phyloP scores from a whole-genome alignment of 2,888 invertebrate genomes.

The Mythimna vitellina region DNA sequence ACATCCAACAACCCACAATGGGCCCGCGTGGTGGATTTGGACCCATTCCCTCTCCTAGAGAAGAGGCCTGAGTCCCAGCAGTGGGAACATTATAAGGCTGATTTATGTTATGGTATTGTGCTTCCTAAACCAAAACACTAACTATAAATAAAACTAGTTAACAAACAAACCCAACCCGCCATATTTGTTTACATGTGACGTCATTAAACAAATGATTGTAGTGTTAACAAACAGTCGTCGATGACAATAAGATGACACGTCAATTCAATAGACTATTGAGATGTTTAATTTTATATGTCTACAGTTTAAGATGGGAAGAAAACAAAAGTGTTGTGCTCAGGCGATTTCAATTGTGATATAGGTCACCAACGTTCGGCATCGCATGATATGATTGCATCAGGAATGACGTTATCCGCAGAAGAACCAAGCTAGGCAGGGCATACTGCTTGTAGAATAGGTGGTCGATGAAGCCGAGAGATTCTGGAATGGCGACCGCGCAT shows the following conservation, averaged over 20 bases:
- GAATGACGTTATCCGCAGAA: too few relatives aligned
- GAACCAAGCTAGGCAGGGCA: too few relatives aligned
- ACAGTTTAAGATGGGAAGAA: conserved; percentile 15
- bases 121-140: conserved; percentile 33
- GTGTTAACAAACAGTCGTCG: conserved; percentile 37
- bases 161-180: conserved; percentile 41
- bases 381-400: too few relatives aligned
- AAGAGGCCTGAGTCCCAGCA: too few relatives aligned
- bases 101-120: too few relatives aligned
- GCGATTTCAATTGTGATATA: not conserved
- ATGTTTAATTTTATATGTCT: conserved; percentile 38
- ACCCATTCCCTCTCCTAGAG: too few relatives aligned
- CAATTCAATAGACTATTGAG: conserved; percentile 17
- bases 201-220: conserved; percentile 41
- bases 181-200: conserved; percentile 47
- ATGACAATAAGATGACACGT: conserved; percentile 44
- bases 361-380: not conserved
- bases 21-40: too few relatives aligned
- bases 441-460: too few relatives aligned
- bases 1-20: too few relatives aligned
- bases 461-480: too few relatives aligned
- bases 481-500: too few relatives aligned
- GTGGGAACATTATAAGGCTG: too few relatives aligned
- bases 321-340: conserved; percentile 5
- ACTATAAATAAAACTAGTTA: conserved; percentile 21